phyloP scores from a whole-genome alignment of 2,113 vertebrate genomes.

The Struthidea cinerea region DNA sequence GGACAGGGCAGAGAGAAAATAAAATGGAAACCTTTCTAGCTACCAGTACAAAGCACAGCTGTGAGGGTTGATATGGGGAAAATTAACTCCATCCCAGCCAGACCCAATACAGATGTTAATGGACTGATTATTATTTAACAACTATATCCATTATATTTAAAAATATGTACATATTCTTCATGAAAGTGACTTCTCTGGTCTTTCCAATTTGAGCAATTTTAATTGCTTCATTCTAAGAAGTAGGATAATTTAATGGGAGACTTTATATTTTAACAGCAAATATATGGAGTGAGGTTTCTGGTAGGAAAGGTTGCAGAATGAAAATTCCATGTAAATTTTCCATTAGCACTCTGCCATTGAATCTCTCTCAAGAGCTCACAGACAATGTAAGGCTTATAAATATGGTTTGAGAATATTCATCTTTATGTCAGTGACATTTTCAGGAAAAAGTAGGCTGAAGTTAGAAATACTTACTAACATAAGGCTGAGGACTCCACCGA shows the following conservation, averaged over 20 bases:
- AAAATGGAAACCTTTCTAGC: neutral
- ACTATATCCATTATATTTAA: neutral
- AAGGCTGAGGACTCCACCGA: neutral
- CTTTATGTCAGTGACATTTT: slow-evolving; percentile 16
- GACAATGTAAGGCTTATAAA: neutral
- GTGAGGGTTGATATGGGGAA: neutral
- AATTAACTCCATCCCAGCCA: neutral
- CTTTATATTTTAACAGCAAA: neutral
- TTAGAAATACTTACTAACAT: neutral
- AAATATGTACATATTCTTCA: neutral
- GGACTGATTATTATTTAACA: neutral
- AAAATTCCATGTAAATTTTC: slow-evolving; percentile 4
- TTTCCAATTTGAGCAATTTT: neutral
- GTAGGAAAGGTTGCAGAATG: neutral
- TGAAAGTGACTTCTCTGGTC: neutral
- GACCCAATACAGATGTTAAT: neutral
- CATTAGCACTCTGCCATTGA: neutral
- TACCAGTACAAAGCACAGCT: neutral
- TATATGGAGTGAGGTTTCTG: neutral
- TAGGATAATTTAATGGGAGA: neutral
- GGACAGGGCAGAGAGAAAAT: neutral
- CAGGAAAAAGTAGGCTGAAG: slow-evolving; percentile 1
- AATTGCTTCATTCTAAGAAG: neutral
- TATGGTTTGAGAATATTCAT: neutral
- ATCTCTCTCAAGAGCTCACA: neutral